Base-by-base conservation (phyloP, 1,140 invertebrate genomes). In the Philaenus spumarius region DNA sequence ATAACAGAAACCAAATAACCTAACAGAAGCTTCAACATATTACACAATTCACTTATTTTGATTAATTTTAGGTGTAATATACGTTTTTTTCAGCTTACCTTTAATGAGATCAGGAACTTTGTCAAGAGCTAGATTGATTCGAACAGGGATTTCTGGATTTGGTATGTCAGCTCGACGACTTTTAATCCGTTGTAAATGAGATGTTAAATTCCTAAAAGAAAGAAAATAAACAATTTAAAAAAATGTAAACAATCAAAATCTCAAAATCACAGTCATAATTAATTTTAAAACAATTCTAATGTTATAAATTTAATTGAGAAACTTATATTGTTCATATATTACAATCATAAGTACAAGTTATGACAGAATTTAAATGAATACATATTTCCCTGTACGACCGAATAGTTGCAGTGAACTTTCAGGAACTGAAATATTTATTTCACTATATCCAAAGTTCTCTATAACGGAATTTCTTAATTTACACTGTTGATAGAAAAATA, bases 141-240 rank as follows among this genome's bases (percentile, higher is more conserved):
- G 79, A 37, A 88, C 87, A 37, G 85, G 87, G 64, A 89, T 89
- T 75, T 90, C 87, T 2, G 87, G 87, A 78, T 89, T 90, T 62
- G 87, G 87, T 68, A 89, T 89, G 72, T 90, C 86, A 2, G 86
- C 86, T 64, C 86, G 76, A 64, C 83, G 79, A 64, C 82, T 84
- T 73, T 90, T 90, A 61, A 90, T 85, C 64, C 86, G 79, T 71
- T 87, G 84, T 59, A 89, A 76, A 76, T 90, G 87, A 62, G 80
- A 79, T 37, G 81, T 81, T 14, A 79, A 72, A 54, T 72, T 76
- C 65, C 70, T 78, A 61, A 67, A 50, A 67, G 60, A 53, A 66
- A 48, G 14, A 67, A 62, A 17, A 23, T 51, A 15, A 47, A 37
- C 11, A 14, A 55, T 9, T 51, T 0, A 60, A 42, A 7, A 37